These are phyloP conservation scores for Mactra quadrangularis DNA, from an alignment of 1,140 invertebrate species.

Conservation along the genomic window DNA sequence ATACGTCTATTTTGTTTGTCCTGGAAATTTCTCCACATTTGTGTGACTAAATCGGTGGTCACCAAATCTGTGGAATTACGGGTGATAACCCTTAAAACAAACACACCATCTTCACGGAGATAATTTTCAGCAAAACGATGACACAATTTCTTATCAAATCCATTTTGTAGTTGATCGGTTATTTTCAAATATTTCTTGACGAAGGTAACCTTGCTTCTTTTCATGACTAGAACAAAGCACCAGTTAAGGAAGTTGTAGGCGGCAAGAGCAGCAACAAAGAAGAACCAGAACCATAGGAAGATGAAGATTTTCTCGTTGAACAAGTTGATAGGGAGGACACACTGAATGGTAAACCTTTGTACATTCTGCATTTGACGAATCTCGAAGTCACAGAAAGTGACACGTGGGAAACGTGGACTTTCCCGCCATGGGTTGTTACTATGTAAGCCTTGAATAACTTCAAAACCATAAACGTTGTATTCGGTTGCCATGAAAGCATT, in stretches of 20 bases:
- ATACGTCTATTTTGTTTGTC: constrained; percentile 54
- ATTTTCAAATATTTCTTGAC: constrained; percentile 72
- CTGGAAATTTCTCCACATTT: constrained; percentile 79
- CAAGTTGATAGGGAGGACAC: constrained; percentile 85
- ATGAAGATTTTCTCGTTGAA: constrained; percentile 85
- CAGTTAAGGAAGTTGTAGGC: constrained; percentile 62
- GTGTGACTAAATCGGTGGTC: constrained; percentile 77
- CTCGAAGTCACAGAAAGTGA: constrained; percentile 85
- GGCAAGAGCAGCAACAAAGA: constrained; percentile 63
- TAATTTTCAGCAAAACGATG: constrained; percentile 77
- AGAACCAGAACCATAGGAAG: constrained; percentile 77
- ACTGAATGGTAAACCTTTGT: constrained; percentile 82
- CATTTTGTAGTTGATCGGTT: constrained; percentile 54
- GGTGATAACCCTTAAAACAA: constrained; percentile 79
- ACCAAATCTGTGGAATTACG: constrained; percentile 82
- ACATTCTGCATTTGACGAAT: constrained; percentile 81
- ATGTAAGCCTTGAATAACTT: constrained; percentile 81
- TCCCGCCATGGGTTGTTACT: constrained; percentile 78
- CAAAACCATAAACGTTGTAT: constrained; percentile 83
- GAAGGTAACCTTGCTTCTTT: constrained; percentile 70
- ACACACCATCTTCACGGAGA: constrained; percentile 77
- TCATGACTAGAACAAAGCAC: constrained; percentile 66
- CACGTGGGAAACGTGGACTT: constrained; percentile 80
- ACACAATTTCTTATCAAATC: constrained; percentile 68
- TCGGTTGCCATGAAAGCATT: constrained; percentile 80